A percentile compares a stretch with the other conserved stretches of the same genome.
Conservation (phyloP, 2,888 invertebrate genomes). For the Seira musarum region DNA sequence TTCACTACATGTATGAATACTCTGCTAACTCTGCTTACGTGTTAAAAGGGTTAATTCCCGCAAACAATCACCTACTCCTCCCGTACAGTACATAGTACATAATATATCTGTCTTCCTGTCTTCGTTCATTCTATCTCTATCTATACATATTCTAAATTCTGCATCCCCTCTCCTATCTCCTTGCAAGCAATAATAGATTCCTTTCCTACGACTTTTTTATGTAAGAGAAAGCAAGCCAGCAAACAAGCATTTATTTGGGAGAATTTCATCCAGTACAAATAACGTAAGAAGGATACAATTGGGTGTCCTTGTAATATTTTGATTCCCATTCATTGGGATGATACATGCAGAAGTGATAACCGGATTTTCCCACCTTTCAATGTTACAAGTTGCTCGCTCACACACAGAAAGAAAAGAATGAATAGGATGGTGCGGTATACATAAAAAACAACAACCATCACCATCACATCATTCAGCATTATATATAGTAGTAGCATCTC, state of each 20-base stretch:
- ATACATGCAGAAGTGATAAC: neutral
- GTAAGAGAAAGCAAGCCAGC: neutral
- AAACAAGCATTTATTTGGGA: neutral
- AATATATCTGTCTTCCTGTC: too few species aligned
- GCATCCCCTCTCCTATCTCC: too few species aligned
- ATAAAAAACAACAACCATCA: too few species aligned
- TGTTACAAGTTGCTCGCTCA: too few species aligned
- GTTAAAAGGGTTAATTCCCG: too few species aligned
- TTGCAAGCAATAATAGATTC: too few species aligned
- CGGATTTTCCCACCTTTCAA: neutral
- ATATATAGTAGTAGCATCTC: too few species aligned
- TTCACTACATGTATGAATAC: neutral
- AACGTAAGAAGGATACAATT: neutral
- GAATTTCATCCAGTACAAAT: neutral
- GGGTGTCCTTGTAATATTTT: neutral
- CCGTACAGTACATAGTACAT: too few species aligned
- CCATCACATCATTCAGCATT: too few species aligned
- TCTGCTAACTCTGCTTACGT: neutral
- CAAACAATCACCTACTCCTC: neutral
- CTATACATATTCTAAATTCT: too few species aligned
- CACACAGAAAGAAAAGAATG: too few species aligned
- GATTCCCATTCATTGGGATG: neutral
- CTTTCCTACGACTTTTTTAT: neutral
- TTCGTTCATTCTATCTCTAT: too few species aligned
- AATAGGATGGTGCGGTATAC: neutral